Conservation (phyloP, 92 coral and sea anemone species). For the Nematostella vectensis region DNA sequence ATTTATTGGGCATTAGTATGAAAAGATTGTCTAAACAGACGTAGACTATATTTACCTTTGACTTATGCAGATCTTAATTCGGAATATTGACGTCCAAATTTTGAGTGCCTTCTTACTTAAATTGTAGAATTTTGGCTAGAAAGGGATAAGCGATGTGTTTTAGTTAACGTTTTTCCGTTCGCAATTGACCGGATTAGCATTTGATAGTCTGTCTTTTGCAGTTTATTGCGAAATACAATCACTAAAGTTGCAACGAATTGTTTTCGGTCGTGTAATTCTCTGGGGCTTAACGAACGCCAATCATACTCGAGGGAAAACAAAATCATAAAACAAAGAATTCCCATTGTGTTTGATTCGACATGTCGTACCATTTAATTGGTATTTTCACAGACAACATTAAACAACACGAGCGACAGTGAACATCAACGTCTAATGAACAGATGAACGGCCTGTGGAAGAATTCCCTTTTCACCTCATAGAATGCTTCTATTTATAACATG, state of each 20-base stretch:
- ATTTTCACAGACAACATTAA: not conserved
- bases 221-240: not conserved
- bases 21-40: constrained; percentile 66
- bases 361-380: not conserved
- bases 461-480: too few relatives aligned
- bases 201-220: not conserved
- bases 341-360: not conserved
- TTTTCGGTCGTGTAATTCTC: not conserved
- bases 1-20: constrained; percentile 34
- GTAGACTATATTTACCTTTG: constrained; percentile 61
- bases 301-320: too few relatives aligned
- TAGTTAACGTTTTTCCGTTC: too few relatives aligned
- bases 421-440: too few relatives aligned
- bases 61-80: constrained; percentile 16
- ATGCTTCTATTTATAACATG: too few relatives aligned
- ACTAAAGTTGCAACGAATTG: not conserved
- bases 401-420: too few relatives aligned
- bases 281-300: not conserved
- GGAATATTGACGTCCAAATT: constrained; percentile 31
- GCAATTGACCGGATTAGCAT: too few relatives aligned
- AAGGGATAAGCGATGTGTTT: too few relatives aligned
- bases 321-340: too few relatives aligned
- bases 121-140: too few relatives aligned
- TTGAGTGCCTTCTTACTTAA: constrained; percentile 21
- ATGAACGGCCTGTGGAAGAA: too few relatives aligned